A percentile compares a stretch with the other conserved stretches of the same genome.
Evolutionary conservation across 2,888 invertebrate genomes (phyloP).

Genomic region (Drosophila diplacantha): DNA sequence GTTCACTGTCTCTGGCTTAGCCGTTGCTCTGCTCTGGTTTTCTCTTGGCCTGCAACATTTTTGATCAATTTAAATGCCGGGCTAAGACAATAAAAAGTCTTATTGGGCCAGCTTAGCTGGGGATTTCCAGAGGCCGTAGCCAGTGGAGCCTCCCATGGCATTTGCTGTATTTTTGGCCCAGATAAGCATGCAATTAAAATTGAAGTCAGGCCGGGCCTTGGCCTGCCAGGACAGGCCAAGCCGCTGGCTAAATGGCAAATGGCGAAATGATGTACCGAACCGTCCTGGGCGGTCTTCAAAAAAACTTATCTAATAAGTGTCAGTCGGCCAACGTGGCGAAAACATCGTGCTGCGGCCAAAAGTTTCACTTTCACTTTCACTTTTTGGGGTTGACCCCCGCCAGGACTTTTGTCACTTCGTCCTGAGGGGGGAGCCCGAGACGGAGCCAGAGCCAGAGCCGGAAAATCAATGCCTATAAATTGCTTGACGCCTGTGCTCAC

Average conservation of each 20-base stretch:
- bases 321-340: conserved; percentile 44
- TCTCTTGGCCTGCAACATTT: conserved; percentile 46
- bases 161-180: conserved; percentile 39
- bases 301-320: conserved; percentile 75
- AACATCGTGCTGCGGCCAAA: conserved; percentile 52
- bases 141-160: conserved; percentile 14
- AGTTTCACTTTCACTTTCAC: conserved; percentile 56
- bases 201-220: conserved; percentile 20
- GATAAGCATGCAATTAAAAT: conserved; percentile 65
- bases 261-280: conserved; percentile 56
- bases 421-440: not conserved
- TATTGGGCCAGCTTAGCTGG: conserved; percentile 50
- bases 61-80: conserved; percentile 69
- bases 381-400: conserved; percentile 8
- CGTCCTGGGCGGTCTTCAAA: conserved; percentile 12
- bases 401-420: conserved; percentile 51
- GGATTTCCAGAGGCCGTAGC: conserved; percentile 45
- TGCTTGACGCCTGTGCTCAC: conserved; percentile 45
- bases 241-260: conserved; percentile 35
- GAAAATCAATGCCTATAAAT: conserved; percentile 68
- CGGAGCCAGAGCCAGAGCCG: not conserved
- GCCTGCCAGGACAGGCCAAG: not conserved
- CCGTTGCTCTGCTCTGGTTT: conserved; percentile 16
- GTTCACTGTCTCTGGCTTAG: conserved; percentile 9
- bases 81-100: conserved; percentile 67